Evolutionary conservation across 92 coral and sea anemone genomes (phyloP).

Genomic region (Zoanthus sociatus): DNA sequence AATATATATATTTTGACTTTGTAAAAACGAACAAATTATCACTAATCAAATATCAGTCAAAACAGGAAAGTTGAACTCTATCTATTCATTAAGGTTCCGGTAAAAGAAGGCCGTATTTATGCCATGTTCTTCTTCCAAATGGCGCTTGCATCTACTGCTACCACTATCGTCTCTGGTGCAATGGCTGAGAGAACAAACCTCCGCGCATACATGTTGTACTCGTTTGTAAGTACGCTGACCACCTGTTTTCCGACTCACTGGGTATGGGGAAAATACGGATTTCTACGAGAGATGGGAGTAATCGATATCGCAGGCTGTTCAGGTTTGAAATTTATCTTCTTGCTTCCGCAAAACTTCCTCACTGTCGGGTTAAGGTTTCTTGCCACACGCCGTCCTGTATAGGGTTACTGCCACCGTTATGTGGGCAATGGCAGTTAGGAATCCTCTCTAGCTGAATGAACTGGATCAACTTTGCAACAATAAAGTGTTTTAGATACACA

Average conservation of each 20-base stretch:
- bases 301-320: conserved; percentile 77
- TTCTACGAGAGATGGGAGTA: conserved; percentile 74
- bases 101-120: conserved; percentile 51
- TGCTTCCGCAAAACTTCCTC: not conserved
- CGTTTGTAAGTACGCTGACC: conserved; percentile 74
- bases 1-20: too few species aligned
- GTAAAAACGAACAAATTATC: too few species aligned
- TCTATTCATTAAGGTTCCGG: conserved; percentile 33
- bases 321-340: conserved; percentile 38
- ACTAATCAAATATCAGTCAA: too few species aligned
- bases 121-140: conserved; percentile 78
- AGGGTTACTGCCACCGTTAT: too few species aligned
- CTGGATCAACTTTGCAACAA: too few species aligned
- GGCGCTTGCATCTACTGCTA: conserved; percentile 58
- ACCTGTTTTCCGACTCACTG: conserved; percentile 82
- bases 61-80: not conserved
- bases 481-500: too few species aligned
- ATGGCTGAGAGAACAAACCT: conserved; percentile 87
- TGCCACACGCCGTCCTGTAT: too few species aligned
- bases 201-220: conserved; percentile 69
- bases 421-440: too few species aligned
- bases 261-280: conserved; percentile 77
- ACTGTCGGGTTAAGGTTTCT: too few species aligned
- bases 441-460: too few species aligned
- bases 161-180: conserved; percentile 82